Evolutionary conservation across 92 coral and sea anemone species (phyloP).

Genomic region (Virgularia gustaviana): DNA sequence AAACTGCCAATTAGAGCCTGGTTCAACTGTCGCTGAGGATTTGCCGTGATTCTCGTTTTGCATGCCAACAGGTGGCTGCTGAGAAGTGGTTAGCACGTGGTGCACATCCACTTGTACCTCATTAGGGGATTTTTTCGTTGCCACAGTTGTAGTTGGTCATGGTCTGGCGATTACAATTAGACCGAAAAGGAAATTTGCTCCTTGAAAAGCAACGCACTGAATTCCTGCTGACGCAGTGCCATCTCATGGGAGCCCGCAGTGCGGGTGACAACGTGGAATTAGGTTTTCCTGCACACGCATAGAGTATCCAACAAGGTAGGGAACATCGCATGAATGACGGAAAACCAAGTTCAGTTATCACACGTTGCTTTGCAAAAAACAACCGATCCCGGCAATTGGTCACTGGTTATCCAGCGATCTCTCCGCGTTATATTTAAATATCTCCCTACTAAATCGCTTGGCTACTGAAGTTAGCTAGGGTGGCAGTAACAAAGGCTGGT

Average conservation of each 20-base stretch:
- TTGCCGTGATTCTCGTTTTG: not conserved
- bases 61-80: not conserved
- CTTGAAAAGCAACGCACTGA: slow-evolving; percentile 15
- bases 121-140: slow-evolving; percentile 8
- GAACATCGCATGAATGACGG: too few relatives aligned
- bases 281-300: too few relatives aligned
- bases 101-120: slow-evolving; percentile 11
- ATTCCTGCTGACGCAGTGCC: slow-evolving; percentile 4
- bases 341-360: too few relatives aligned
- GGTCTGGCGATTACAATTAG: not conserved
- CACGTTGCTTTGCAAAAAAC: too few relatives aligned
- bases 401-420: too few relatives aligned
- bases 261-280: slow-evolving; percentile 27
- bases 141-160: not conserved
- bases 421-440: too few relatives aligned
- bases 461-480: too few relatives aligned
- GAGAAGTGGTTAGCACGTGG: not conserved
- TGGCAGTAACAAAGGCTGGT: too few relatives aligned
- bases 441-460: too few relatives aligned
- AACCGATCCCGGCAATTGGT: too few relatives aligned
- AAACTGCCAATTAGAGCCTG: slow-evolving; percentile 12
- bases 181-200: not conserved
- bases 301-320: too few relatives aligned
- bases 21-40: not conserved
- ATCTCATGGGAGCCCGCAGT: slow-evolving; percentile 23